phyloP scores from a whole-genome alignment of 2,797 vertebrate species.

The Fundulus diaphanus region DNA sequence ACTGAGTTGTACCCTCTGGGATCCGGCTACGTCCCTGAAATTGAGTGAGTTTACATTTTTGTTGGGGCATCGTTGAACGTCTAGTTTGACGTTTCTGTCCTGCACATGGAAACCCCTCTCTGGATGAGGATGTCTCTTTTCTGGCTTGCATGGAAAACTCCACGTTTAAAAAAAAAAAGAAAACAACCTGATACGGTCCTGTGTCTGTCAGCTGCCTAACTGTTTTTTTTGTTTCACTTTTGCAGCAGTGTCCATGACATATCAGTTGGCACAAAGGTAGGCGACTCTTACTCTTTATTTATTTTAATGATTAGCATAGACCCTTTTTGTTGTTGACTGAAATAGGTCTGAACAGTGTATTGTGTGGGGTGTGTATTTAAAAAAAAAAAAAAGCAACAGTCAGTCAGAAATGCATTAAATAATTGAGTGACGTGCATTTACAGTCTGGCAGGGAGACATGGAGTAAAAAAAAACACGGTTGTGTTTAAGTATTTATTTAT shows the following conservation, averaged over 20 bases:
- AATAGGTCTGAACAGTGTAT: background rate
- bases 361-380: too few species aligned
- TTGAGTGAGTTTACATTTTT: slow-evolving; percentile 76
- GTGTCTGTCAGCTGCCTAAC: background rate
- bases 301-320: background rate
- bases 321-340: background rate
- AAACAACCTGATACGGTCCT: too few species aligned
- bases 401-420: background rate
- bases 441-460: background rate
- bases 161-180: background rate
- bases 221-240: slow-evolving; percentile 45
- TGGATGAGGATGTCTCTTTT: slow-evolving; percentile 36
- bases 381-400: too few species aligned
- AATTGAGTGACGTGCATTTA: background rate
- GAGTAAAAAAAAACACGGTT: background rate
- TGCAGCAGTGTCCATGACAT: slow-evolving; percentile 98
- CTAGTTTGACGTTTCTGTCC: background rate
- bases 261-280: slow-evolving; percentile 99
- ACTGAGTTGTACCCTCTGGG: slow-evolving; percentile 86
- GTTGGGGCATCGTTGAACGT: background rate
- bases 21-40: slow-evolving; percentile 85
- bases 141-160: background rate
- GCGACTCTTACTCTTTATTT: slow-evolving; percentile 28
- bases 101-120: background rate
- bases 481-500: background rate